Evolutionary conservation across 2,888 invertebrate genomes (phyloP), one percentile per base, ranked within the genome.

Genomic region (Pyralis farinalis): DNA sequence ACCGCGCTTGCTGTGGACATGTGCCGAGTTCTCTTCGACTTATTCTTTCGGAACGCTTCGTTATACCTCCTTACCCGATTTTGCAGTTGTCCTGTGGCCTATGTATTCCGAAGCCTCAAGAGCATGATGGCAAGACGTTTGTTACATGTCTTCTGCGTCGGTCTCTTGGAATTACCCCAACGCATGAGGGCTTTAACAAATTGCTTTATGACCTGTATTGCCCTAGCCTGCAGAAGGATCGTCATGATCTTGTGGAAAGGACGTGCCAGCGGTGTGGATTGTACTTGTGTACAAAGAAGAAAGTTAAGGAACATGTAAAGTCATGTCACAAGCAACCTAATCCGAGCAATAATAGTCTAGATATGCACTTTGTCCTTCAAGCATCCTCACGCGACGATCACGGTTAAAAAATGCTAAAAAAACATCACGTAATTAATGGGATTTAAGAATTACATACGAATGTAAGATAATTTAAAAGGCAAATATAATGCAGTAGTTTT

Each of bases 231-330:
- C n/a, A n/a, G n/a, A n/a, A n/a, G n/a, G n/a, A n/a, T n/a, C n/a
- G n/a, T n/a, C n/a, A n/a, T n/a, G n/a, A n/a, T n/a, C n/a, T n/a
- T n/a, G n/a, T n/a, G n/a, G n/a, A n/a, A n/a, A n/a, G n/a, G n/a
- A n/a, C 37, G 29, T 38, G 32, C 29, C 34, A 36, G 28, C 25
- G 32, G 31, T 43, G 36, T 40, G 41, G 22, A 41, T 37, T 44
- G 37, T 44, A 44, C 40, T 44, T 44, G 40, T 40, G 40, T 42
- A 47, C 42, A 42, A 46, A 39, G 46, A 46, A 42, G 36, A 46
- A 46, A 37, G 39, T 36, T 40, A 42, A 46, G 37, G 34, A 31
- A 30, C 43, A 43, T 43, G 46, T 42, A 39, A 42, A 46, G 35
- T 42, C 33, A 35, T 42, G 42, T 40, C 40, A 44, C 34, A 35